A percentile compares a stretch with the other conserved stretches of the same genome.
phyloP scores from a whole-genome alignment of 2,797 vertebrate genomes.

The Eutrigla gurnardus region DNA sequence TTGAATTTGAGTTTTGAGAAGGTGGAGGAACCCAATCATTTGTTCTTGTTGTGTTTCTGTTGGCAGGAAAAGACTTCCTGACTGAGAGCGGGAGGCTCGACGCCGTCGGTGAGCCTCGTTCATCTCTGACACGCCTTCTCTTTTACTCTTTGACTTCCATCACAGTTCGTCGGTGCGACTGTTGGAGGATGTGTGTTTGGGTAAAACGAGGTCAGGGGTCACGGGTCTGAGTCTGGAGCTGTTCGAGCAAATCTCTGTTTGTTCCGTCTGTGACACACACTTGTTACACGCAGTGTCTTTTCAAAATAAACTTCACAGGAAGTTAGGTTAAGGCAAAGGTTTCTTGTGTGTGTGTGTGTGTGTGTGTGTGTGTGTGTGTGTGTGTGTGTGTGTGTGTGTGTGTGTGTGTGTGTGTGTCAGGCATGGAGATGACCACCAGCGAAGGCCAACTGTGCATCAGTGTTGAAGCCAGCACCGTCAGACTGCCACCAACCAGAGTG shows the following conservation, averaged over 20 bases:
- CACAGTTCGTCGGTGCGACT: too few species aligned
- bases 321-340: background rate
- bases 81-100: conserved; percentile 81
- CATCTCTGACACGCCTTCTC: background rate
- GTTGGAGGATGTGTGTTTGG: background rate
- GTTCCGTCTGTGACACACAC: too few species aligned
- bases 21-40: too few species aligned
- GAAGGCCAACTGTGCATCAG: conserved; percentile 88
- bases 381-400: conserved; percentile 53
- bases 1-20: too few species aligned
- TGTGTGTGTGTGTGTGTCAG: conserved; percentile 76
- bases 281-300: too few species aligned
- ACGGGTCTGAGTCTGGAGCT: background rate
- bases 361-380: background rate
- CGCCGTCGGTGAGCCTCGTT: conserved; percentile 88
- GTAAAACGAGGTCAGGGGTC: background rate
- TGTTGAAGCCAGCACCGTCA: conserved; percentile 82
- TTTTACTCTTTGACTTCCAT: background rate
- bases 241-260: too few species aligned
- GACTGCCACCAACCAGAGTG: conserved; percentile 84
- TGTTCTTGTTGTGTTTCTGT: conserved; percentile 38
- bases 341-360: background rate
- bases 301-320: too few species aligned
- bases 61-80: conserved; percentile 90
- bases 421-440: conserved; percentile 86